Conservation (phyloP, 2,113 vertebrate genomes). For the Pogonocichla stellata region DNA sequence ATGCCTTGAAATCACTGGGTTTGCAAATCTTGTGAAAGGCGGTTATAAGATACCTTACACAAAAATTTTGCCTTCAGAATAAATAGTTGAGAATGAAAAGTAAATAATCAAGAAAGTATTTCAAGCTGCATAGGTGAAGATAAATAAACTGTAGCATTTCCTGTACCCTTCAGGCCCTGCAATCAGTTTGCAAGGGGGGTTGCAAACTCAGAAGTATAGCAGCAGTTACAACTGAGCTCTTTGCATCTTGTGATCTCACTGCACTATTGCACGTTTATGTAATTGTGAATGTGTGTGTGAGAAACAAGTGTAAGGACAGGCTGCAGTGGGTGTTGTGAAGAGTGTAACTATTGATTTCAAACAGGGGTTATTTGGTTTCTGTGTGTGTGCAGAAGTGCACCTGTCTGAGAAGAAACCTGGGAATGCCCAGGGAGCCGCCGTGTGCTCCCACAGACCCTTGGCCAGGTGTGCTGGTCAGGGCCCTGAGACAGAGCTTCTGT, state of each 20-base stretch:
- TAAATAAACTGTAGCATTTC: background rate
- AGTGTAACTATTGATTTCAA: fast-evolving
- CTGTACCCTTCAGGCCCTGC: background rate
- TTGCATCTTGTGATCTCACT: background rate
- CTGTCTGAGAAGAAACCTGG: background rate
- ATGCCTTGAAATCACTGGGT: background rate
- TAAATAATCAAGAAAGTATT: background rate
- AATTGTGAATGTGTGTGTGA: no score
- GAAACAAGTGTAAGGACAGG: background rate
- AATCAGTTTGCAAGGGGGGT: background rate
- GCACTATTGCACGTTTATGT: background rate
- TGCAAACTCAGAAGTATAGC: background rate
- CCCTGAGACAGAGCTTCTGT: background rate
- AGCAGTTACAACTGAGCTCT: background rate
- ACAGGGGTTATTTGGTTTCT: background rate
- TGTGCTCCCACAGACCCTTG: background rate
- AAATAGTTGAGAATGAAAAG: background rate
- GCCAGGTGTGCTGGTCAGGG: background rate
- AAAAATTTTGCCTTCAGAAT: background rate
- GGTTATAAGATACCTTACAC: background rate
- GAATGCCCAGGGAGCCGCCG: fast-evolving
- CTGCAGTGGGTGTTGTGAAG: background rate
- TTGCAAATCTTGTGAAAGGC: background rate
- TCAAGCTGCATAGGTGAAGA: background rate
- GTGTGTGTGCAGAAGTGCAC: background rate